Evolutionary conservation across 2,888 invertebrate species (phyloP).

Genomic region (Camponotus fellah): DNA sequence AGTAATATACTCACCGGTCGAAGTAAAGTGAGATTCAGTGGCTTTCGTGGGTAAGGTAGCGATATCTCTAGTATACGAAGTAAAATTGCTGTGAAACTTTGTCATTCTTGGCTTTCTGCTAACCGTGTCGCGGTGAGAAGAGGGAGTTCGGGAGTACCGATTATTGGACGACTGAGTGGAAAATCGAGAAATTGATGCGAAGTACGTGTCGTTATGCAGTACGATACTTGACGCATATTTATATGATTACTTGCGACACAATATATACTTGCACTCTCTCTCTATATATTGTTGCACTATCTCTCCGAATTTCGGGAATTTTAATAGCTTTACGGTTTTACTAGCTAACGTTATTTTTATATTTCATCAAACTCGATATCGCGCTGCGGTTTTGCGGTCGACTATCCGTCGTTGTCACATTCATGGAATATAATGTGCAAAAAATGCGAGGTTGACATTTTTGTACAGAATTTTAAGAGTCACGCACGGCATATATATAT

Average conservation of each 20-base stretch:
- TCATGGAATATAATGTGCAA: slow-evolving; percentile 26
- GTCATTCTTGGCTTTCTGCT: slow-evolving; percentile 48
- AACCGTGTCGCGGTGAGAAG: slow-evolving; percentile 57
- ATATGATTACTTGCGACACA: slow-evolving; percentile 52
- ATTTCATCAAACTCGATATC: slow-evolving; percentile 51
- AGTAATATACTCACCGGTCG: slow-evolving; percentile 47
- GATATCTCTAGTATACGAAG: slow-evolving; percentile 40
- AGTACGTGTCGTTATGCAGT: slow-evolving; percentile 55
- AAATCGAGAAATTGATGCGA: slow-evolving; percentile 71
- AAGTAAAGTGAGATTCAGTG: slow-evolving; percentile 52
- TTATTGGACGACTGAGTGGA: slow-evolving; percentile 63
- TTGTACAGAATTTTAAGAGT: slow-evolving; percentile 24
- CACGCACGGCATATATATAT: not conserved
- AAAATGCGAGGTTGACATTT: slow-evolving; percentile 42
- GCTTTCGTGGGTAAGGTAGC: slow-evolving; percentile 26
- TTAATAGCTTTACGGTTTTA: slow-evolving; percentile 53
- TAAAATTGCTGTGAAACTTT: slow-evolving; percentile 60
- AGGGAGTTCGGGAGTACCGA: slow-evolving; percentile 51
- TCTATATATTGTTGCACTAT: slow-evolving; percentile 30
- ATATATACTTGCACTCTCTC: slow-evolving; percentile 2
- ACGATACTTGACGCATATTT: slow-evolving; percentile 23
- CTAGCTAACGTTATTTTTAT: slow-evolving; percentile 53
- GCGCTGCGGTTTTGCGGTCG: slow-evolving; percentile 42
- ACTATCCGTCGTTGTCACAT: slow-evolving; percentile 30
- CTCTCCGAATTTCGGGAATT: slow-evolving; percentile 48